Conservation (phyloP, 2,888 invertebrate genomes). For the Rugalucina vietnamica region DNA sequence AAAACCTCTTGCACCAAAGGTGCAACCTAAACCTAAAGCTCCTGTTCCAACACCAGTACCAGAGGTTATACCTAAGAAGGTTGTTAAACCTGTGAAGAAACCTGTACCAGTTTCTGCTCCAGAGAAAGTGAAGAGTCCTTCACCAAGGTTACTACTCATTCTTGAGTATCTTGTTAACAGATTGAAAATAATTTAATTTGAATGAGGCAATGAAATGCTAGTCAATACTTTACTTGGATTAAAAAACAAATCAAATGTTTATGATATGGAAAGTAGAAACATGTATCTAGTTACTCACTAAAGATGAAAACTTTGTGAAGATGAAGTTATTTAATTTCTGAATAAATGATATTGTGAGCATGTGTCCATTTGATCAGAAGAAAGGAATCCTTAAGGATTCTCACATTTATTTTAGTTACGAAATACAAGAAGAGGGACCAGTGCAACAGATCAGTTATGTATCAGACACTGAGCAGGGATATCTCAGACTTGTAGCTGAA, state of each 20-base stretch:
- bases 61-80: not conserved
- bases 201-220: no score
- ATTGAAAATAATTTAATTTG: no score
- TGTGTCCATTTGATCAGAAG: no score
- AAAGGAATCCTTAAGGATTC: no score
- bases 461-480: constrained; percentile 76
- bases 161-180: no score
- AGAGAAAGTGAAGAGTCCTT: constrained; percentile 40
- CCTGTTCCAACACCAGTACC: not conserved
- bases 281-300: no score
- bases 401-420: constrained; percentile 76
- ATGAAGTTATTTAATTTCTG: no score
- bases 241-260: no score
- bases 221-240: no score
- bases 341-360: no score
- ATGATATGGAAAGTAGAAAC: no score
- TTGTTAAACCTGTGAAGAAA: not conserved
- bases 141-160: constrained; percentile 43
- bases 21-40: not conserved
- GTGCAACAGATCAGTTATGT: constrained; percentile 80
- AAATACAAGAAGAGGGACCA: constrained; percentile 77
- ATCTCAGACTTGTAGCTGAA: constrained; percentile 71
- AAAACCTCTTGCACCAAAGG: constrained; percentile 29
- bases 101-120: not conserved
- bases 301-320: no score